Conservation (phyloP, 2,797 vertebrate genomes). For the Lutjanus argentimaculatus region DNA sequence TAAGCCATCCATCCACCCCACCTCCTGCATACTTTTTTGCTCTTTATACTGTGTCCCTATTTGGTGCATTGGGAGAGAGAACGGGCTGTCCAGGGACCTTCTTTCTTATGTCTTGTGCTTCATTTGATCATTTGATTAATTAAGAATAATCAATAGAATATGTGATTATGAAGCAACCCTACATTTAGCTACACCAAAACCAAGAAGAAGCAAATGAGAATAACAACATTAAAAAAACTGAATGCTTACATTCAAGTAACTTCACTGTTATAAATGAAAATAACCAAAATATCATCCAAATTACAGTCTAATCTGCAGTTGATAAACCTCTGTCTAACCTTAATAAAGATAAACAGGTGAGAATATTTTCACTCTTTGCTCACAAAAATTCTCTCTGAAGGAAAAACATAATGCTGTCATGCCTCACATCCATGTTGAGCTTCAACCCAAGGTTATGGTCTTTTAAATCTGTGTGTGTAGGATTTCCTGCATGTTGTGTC, state of each 20-base stretch:
- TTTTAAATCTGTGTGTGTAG: conserved; percentile 19
- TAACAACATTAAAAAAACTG: not conserved
- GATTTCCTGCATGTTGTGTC: conserved; percentile 51
- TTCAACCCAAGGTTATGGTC: not conserved
- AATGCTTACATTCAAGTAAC: not conserved
- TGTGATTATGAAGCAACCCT: not conserved
- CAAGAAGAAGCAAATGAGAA: not conserved
- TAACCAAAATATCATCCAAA: not conserved
- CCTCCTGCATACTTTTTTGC: too few relatives aligned
- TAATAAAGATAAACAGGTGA: not conserved
- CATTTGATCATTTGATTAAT: not conserved
- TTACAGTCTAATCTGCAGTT: not conserved
- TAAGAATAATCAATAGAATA: not conserved
- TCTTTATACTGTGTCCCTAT: too few relatives aligned
- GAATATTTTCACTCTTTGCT: not conserved
- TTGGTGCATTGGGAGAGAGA: too few relatives aligned
- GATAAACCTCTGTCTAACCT: not conserved
- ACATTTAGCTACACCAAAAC: not conserved
- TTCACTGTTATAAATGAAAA: not conserved
- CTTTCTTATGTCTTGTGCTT: not conserved
- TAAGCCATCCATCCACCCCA: too few relatives aligned
- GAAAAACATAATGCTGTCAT: not conserved
- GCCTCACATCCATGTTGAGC: conserved; percentile 8
- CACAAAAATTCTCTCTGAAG: not conserved
- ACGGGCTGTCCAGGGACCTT: not conserved